phyloP scores from a whole-genome alignment of 2,113 vertebrate species.

The Datnioides undecimradiatus region DNA sequence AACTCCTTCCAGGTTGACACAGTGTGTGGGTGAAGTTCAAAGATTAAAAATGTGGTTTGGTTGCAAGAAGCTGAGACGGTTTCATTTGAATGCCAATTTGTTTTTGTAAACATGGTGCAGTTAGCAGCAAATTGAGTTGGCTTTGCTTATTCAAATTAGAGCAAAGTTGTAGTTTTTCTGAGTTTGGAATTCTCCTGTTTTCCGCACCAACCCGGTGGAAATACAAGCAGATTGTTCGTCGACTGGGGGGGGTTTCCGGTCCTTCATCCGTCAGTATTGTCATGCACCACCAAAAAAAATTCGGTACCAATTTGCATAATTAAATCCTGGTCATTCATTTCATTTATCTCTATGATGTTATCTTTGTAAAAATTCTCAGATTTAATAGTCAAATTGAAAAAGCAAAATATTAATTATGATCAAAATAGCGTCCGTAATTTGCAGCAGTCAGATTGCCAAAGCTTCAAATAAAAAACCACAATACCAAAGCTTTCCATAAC shows the following conservation, averaged over 20 bases:
- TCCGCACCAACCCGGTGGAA: background rate
- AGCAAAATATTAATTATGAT: background rate
- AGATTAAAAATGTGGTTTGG: slow-evolving; percentile 56
- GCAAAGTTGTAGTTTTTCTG: slow-evolving; percentile 10
- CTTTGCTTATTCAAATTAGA: slow-evolving; percentile 28
- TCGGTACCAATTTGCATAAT: background rate
- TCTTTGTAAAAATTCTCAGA: background rate
- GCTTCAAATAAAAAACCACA: background rate
- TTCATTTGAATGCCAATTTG: slow-evolving; percentile 56
- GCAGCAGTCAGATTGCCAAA: background rate
- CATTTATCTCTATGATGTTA: background rate
- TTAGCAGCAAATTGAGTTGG: slow-evolving; percentile 35
- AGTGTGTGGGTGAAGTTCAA: slow-evolving; percentile 50
- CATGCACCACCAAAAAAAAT: background rate
- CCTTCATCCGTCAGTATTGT: background rate
- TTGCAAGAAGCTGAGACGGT: slow-evolving; percentile 28
- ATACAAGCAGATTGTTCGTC: slow-evolving; percentile 8
- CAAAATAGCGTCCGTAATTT: background rate
- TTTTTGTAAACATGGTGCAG: slow-evolving; percentile 16
- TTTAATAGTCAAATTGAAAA: background rate
- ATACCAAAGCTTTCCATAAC: background rate
- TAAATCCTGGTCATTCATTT: background rate
- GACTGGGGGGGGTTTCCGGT: background rate
- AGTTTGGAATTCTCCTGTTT: slow-evolving; percentile 6
- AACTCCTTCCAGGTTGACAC: slow-evolving; percentile 50